A percentile compares a stretch with the other conserved stretches of the same genome.
Evolutionary conservation across 2,113 vertebrate genomes (phyloP).

Genomic region (Gavia stellata): DNA sequence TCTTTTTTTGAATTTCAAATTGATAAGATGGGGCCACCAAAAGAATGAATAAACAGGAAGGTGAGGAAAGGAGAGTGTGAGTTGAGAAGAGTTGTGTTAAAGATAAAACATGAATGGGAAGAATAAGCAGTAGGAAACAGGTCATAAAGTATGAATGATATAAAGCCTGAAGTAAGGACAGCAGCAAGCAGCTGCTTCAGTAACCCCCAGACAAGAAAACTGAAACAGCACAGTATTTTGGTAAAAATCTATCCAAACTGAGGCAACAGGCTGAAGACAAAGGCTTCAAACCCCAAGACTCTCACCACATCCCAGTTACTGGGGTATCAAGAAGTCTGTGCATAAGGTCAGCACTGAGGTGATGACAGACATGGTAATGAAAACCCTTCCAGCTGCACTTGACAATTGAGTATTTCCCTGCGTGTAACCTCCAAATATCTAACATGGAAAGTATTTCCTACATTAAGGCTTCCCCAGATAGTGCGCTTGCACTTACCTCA

Average conservation of each 20-base stretch:
- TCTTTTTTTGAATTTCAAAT: neutral
- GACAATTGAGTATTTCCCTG: neutral
- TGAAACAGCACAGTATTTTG: neutral
- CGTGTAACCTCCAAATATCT: neutral
- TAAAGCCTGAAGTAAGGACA: neutral
- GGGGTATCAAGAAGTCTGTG: neutral
- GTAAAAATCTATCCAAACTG: neutral
- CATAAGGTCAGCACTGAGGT: neutral
- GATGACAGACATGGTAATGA: neutral
- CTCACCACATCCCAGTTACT: neutral
- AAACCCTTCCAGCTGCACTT: neutral
- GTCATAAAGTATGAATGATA: neutral
- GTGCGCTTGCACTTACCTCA: neutral
- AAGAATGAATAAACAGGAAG: neutral
- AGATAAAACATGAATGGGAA: neutral
- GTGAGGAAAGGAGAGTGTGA: neutral
- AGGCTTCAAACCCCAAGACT: neutral
- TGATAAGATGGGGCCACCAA: neutral
- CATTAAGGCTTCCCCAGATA: neutral
- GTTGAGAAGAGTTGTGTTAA: neutral
- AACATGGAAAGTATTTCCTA: neutral
- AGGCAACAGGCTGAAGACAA: neutral
- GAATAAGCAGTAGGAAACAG: neutral
- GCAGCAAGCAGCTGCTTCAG: neutral
- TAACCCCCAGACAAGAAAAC: neutral